Percentiles rank a stretch among this genome's conserved stretches.
Evolutionary conservation across 2,797 vertebrate genomes (phyloP).

Genomic region (Myiotriccus ornatus): DNA sequence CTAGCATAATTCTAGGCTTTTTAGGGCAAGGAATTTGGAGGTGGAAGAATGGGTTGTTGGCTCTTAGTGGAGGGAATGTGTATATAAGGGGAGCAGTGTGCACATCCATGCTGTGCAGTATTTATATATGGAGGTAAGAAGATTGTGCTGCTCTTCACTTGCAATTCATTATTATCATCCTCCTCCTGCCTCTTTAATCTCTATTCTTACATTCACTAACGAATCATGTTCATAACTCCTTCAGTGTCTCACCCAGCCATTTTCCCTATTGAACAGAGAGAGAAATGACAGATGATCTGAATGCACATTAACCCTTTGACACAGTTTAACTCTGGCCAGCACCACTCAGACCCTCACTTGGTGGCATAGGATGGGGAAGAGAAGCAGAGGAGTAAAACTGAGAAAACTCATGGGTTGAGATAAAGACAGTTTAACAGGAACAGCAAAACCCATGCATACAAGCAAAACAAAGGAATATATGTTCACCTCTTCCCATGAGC

Average conservation of each 20-base stretch:
- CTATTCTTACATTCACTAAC: background rate
- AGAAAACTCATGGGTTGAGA: background rate
- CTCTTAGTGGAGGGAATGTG: rapidly evolving
- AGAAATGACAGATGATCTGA: background rate
- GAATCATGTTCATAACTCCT: background rate
- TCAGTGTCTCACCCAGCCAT: background rate
- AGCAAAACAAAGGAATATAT: background rate
- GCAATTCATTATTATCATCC: background rate
- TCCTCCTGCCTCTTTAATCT: background rate
- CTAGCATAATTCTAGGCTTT: background rate
- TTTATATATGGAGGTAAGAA: background rate
- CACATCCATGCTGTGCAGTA: background rate
- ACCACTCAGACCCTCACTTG: background rate
- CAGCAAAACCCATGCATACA: rapidly evolving
- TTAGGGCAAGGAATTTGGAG: background rate
- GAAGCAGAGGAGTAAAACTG: background rate
- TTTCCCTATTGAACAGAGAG: background rate
- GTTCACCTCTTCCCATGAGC: rapidly evolving
- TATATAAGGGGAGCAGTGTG: rapidly evolving
- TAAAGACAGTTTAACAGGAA: background rate
- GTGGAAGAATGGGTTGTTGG: background rate
- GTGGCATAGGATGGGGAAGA: rapidly evolving
- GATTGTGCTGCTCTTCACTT: background rate
- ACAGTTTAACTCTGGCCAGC: background rate
- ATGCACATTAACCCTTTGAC: background rate